Percentiles rank a stretch among this genome's conserved stretches.
Conservation (phyloP, 2,797 vertebrate species). For the Hozukius guyotensis region DNA sequence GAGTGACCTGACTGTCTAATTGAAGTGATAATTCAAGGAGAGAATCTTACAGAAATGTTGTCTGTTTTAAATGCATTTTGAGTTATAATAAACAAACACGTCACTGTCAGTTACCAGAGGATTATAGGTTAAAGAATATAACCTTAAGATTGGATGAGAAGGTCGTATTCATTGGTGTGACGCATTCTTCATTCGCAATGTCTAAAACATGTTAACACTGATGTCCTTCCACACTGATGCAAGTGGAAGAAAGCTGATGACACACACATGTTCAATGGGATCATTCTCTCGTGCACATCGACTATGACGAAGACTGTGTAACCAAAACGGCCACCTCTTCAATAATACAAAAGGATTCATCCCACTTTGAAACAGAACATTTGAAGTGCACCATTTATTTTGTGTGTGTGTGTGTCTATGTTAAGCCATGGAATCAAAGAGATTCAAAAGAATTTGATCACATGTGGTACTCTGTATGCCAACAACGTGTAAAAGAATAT, state of each 20-base stretch:
- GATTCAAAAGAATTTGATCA: conserved; percentile 15
- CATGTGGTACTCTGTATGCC: background rate
- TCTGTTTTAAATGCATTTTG: background rate
- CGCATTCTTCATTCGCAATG: background rate
- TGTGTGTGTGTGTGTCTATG: background rate
- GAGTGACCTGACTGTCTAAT: too few species aligned
- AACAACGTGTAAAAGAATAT: conserved; percentile 9
- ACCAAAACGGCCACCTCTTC: background rate
- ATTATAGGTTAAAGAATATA: background rate
- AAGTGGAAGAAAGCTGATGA: conserved; percentile 4
- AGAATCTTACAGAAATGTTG: background rate
- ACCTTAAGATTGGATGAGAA: background rate
- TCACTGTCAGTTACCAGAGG: background rate
- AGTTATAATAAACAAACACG: background rate
- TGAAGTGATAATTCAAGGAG: background rate
- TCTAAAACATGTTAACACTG: background rate
- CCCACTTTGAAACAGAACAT: background rate
- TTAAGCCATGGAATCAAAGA: background rate
- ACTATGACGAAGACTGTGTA: too few species aligned
- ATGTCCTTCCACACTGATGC: background rate
- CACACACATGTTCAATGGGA: background rate
- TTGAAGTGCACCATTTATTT: conserved; percentile 2
- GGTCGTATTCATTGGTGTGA: background rate
- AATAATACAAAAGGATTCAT: conserved; percentile 33
- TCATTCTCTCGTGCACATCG: background rate